Base-by-base conservation (phyloP, 1,140 invertebrate genomes). In the Heliconius eleuchia region DNA sequence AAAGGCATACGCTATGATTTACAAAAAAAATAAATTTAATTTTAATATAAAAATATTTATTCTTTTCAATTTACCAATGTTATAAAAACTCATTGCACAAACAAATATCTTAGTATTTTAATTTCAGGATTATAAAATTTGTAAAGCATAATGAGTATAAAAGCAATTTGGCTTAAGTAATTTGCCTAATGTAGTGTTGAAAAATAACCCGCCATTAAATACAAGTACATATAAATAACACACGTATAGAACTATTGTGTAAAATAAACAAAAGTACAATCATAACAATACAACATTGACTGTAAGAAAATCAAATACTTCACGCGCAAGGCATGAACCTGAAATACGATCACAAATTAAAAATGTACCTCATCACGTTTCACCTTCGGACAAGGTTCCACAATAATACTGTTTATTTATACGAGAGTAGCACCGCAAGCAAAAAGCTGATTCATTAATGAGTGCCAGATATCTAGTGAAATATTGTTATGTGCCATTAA, bases 391-490 rank as follows among this genome's bases (percentile, higher is more conserved):
- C 83, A 88, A 87, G 85, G 85, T 82, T 85, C 80, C 83, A 84
- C 70, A 82, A 77, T 74, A 84, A 82, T 50, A 77, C 72, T 82
- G 83, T 82, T 80, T 70, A 79, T 81, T 76, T 83, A 83, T 81
- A 83, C 82, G 77, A 42, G 77, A 84, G 81, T 81, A 87, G 81
- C 83, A 89, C 82, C 83, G 81, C 83, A 90, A 91, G 86, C 85
- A 85, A 76, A 82, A 86, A 91, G 86, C 85, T 83, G 82, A 75
- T 80, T 82, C 80, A 79, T 87, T 86, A 83, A 81, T 88, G 81
- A 85, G 88, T 90, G 87, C 84, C 76, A 84, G 80, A 80, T 85
- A 85, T 89, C 82, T 86, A 86, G 81, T 84, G 82, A 85, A 86
- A 85, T 80, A 86, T 87, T 84, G 84, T 52, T 46, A 46, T 80